phyloP scores from a whole-genome alignment of 2,113 vertebrate genomes.

The Antigone vipio region DNA sequence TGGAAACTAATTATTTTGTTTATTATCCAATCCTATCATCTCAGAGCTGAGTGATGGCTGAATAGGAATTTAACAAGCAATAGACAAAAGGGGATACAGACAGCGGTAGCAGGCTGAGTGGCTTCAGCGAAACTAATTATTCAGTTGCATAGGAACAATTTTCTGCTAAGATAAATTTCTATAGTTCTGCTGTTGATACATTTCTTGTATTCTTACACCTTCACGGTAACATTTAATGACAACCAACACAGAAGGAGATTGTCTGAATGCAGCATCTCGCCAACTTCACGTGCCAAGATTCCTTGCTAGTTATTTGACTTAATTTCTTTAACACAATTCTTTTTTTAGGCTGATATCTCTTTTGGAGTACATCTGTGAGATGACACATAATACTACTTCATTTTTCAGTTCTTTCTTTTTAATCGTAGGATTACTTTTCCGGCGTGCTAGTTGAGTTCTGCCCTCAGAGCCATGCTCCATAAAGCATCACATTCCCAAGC shows the following conservation, averaged over 20 bases:
- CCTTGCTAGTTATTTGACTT: constrained; percentile 15
- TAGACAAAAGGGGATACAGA: constrained; percentile 14
- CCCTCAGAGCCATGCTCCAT: background rate
- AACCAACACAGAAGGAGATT: background rate
- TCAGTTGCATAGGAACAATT: constrained; percentile 46
- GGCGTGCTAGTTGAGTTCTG: background rate
- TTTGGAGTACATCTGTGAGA: constrained; percentile 3
- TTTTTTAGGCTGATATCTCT: constrained; percentile 9
- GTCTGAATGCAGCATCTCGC: background rate
- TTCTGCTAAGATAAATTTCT: constrained; percentile 46
- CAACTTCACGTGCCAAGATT: background rate
- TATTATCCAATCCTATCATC: constrained; percentile 16
- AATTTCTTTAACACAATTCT: background rate
- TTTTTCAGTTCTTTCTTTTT: background rate
- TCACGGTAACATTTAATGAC: background rate
- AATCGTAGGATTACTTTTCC: background rate
- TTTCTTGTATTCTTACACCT: constrained; percentile 12
- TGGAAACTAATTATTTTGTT: constrained; percentile 56
- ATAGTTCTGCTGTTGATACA: background rate
- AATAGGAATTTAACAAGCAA: constrained; percentile 40
- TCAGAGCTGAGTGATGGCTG: background rate
- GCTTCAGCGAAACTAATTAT: constrained; percentile 46
- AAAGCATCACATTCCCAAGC: background rate
- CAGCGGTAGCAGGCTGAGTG: background rate
- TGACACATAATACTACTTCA: background rate